A percentile compares a stretch with the other conserved stretches of the same genome.
Conservation (phyloP, 2,113 vertebrate genomes). For the Electrona antarctica region DNA sequence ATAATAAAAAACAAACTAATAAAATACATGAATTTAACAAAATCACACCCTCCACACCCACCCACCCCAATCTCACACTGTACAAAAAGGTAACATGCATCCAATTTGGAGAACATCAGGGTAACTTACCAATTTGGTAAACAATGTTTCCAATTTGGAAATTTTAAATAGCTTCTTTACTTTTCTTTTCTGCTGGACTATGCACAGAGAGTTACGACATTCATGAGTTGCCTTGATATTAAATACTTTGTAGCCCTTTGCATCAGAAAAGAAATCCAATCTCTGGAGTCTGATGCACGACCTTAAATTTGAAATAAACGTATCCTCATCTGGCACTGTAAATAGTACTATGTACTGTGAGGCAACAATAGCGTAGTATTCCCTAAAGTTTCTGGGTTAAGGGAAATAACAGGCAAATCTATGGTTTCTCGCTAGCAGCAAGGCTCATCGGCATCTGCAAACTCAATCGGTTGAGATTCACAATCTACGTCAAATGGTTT, state of each 20-base stretch:
- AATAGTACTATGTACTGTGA: slow-evolving; percentile 14
- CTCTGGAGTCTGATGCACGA: slow-evolving; percentile 14
- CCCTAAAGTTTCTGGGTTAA: neutral
- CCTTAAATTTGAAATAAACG: slow-evolving; percentile 11
- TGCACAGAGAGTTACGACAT: slow-evolving; percentile 39
- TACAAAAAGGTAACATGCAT: slow-evolving; percentile 72
- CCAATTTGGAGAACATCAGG: slow-evolving; percentile 88
- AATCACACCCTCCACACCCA: slow-evolving; percentile 2
- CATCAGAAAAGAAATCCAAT: slow-evolving; percentile 26
- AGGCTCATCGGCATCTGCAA: slow-evolving; percentile 84
- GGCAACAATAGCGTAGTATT: slow-evolving; percentile 1
- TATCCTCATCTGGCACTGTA: slow-evolving; percentile 5
- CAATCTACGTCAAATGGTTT: slow-evolving; percentile 92
- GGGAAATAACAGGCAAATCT: neutral
- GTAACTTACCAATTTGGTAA: slow-evolving; percentile 99
- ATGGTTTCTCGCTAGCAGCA: slow-evolving; percentile 37
- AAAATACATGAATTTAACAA: slow-evolving; percentile 37
- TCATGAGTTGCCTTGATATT: slow-evolving; percentile 12
- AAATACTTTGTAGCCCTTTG: slow-evolving; percentile 10
- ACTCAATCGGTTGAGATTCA: slow-evolving; percentile 86
- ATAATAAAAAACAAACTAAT: slow-evolving; percentile 5
- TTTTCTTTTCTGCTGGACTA: slow-evolving; percentile 60
- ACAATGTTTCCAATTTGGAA: slow-evolving; percentile 98
- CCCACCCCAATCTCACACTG: slow-evolving; percentile 29
- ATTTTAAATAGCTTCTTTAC: slow-evolving; percentile 78